Percentiles rank a stretch among this genome's conserved stretches.
phyloP scores from a whole-genome alignment of 2,797 vertebrate genomes.

The Liasis olivaceus region DNA sequence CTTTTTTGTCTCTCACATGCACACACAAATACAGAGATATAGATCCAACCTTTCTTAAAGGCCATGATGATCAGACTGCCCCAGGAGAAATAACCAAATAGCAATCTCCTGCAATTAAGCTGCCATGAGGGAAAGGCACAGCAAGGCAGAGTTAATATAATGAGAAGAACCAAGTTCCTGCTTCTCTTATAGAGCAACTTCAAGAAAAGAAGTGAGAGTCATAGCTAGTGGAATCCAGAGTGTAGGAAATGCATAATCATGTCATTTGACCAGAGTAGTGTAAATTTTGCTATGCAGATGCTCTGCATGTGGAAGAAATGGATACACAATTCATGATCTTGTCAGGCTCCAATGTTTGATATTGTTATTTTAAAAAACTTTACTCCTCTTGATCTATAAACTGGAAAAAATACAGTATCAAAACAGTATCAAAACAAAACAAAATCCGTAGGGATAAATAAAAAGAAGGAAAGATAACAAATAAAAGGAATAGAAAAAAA shows the following conservation, averaged over 20 bases:
- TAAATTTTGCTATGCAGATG: background rate
- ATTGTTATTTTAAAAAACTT: background rate
- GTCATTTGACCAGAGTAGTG: background rate
- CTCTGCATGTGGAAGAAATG: background rate
- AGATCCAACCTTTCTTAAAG: background rate
- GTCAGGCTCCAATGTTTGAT: background rate
- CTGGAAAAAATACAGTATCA: background rate
- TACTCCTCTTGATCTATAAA: background rate
- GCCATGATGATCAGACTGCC: background rate
- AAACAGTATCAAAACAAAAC: background rate
- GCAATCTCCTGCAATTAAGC: slow-evolving; percentile 15
- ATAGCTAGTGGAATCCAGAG: background rate
- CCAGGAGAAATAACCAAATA: slow-evolving; percentile 23
- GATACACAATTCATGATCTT: background rate
- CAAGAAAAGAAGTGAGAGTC: slow-evolving; percentile 3
- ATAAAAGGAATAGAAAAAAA: background rate
- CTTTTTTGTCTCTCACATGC: background rate
- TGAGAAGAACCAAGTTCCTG: slow-evolving; percentile 15
- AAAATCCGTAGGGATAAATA: background rate
- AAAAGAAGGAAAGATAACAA: background rate
- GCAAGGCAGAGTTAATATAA: background rate
- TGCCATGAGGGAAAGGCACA: slow-evolving; percentile 22
- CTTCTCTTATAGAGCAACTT: background rate
- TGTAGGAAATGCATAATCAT: slow-evolving; percentile 1
- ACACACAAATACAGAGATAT: background rate